These are phyloP conservation scores for Halichoeres trimaculatus DNA, from an alignment of 2,113 vertebrate species.

Conservation along the genomic window DNA sequence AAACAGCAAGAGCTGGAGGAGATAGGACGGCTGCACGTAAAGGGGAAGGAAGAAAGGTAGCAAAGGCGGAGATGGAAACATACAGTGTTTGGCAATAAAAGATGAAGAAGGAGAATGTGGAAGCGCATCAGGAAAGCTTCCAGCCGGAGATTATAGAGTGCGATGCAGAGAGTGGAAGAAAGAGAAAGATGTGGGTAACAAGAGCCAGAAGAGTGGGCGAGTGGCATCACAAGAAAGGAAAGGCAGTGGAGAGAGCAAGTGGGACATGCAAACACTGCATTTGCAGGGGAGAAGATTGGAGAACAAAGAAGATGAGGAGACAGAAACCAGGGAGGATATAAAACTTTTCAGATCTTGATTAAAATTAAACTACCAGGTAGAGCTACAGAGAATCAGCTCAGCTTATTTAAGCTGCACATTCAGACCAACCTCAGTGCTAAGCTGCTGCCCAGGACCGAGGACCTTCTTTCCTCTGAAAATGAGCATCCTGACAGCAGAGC, in stretches of 20 bases:
- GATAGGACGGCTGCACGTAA: neutral
- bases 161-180: conserved; percentile 46
- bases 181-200: conserved; percentile 57
- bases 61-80: conserved; percentile 35
- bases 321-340: conserved; percentile 37
- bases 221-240: conserved; percentile 42
- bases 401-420: conserved; percentile 36
- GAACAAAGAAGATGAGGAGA: conserved; percentile 44
- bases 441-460: neutral
- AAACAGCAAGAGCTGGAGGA: conserved; percentile 15
- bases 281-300: conserved; percentile 27
- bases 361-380: conserved; percentile 34
- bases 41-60: conserved; percentile 2
- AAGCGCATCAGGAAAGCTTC: conserved; percentile 66
- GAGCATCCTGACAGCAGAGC: conserved; percentile 24
- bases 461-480: conserved; percentile 12
- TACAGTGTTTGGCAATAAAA: conserved; percentile 39
- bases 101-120: conserved; percentile 38
- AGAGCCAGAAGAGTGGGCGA: conserved; percentile 71
- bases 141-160: conserved; percentile 68
- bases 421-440: conserved; percentile 37
- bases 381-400: conserved; percentile 46
- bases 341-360: conserved; percentile 60
- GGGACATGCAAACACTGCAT: conserved; percentile 39
- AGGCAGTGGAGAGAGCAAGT: conserved; percentile 52